These are phyloP conservation scores for Herminia tarsipennalis DNA, from an alignment of 2,888 invertebrate genomes.

Conservation along the genomic window DNA sequence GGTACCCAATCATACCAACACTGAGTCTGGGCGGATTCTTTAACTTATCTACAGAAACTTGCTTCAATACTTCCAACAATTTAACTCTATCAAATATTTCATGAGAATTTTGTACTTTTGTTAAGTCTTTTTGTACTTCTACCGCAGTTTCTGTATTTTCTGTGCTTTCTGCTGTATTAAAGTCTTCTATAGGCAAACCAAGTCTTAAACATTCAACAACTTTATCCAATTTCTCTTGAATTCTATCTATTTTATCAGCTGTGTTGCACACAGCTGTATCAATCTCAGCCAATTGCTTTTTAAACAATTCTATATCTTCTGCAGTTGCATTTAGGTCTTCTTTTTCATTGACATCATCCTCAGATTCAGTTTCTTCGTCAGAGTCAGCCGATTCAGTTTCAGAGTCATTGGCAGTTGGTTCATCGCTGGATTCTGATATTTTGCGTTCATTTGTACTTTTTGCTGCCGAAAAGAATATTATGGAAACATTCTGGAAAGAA, in stretches of 20 bases:
- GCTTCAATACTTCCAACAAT: slow-evolving; percentile 90
- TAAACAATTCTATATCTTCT: slow-evolving; percentile 78
- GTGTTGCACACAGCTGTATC: slow-evolving; percentile 83
- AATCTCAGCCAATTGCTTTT: slow-evolving; percentile 80
- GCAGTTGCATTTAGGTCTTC: slow-evolving; percentile 61
- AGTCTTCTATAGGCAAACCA: slow-evolving; percentile 65
- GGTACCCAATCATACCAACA: slow-evolving; percentile 98
- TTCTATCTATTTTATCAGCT: slow-evolving; percentile 82
- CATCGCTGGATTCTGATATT: slow-evolving; percentile 68
- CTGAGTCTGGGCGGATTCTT: slow-evolving; percentile 87
- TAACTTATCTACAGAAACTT: slow-evolving; percentile 56
- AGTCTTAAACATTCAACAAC: slow-evolving; percentile 69
- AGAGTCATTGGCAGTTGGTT: slow-evolving; percentile 45
- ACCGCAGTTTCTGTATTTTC: slow-evolving; percentile 4
- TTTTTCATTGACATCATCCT: slow-evolving; percentile 53
- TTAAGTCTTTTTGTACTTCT: slow-evolving; percentile 22
- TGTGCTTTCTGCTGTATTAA: slow-evolving; percentile 25
- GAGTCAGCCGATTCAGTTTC: slow-evolving; percentile 67
- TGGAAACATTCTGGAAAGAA: slow-evolving; percentile 84
- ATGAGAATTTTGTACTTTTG: slow-evolving; percentile 78
- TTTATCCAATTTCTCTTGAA: slow-evolving; percentile 81
- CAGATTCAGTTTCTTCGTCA: slow-evolving; percentile 44
- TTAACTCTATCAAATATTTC: slow-evolving; percentile 88
- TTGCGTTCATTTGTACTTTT: slow-evolving; percentile 83
- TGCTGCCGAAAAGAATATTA: slow-evolving; percentile 97